phyloP scores from a whole-genome alignment of 2,797 vertebrate species.

The Borostomias antarcticus region DNA sequence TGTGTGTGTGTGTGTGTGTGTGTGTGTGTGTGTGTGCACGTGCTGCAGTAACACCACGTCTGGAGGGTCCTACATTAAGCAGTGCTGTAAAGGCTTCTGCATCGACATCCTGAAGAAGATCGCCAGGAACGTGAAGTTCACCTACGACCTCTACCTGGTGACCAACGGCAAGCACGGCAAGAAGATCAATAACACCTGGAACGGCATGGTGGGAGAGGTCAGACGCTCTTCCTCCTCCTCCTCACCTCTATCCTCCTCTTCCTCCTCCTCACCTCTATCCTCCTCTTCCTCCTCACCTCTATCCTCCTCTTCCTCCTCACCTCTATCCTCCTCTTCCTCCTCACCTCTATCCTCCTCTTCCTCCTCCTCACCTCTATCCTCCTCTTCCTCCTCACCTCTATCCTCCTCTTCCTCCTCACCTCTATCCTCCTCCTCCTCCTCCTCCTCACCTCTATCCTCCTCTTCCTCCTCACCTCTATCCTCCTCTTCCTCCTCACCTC shows the following conservation, averaged over 20 bases:
- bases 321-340: not conserved
- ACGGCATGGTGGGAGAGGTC: conserved; percentile 98
- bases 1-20: conserved; percentile 25
- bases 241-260: not conserved
- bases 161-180: conserved; percentile 97
- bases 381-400: not conserved
- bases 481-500: not conserved
- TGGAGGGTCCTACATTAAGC: conserved; percentile 89
- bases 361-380: not conserved
- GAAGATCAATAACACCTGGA: conserved; percentile 97
- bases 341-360: not conserved
- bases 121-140: conserved; percentile 94
- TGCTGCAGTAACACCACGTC: conserved; percentile 89
- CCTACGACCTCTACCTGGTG: conserved; percentile 96
- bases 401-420: not conserved
- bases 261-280: not conserved
- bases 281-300: conserved; percentile 4
- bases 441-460: not conserved
- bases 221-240: not conserved
- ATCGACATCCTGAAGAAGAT: conserved; percentile 98
- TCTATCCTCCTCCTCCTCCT: not conserved
- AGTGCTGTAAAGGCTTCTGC: conserved; percentile 97
- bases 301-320: not conserved
- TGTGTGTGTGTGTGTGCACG: conserved; percentile 22
- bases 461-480: not conserved